These are phyloP conservation scores for Psylliodes chrysocephalus DNA, from an alignment of 2,888 invertebrate species.

Conservation along the genomic window DNA sequence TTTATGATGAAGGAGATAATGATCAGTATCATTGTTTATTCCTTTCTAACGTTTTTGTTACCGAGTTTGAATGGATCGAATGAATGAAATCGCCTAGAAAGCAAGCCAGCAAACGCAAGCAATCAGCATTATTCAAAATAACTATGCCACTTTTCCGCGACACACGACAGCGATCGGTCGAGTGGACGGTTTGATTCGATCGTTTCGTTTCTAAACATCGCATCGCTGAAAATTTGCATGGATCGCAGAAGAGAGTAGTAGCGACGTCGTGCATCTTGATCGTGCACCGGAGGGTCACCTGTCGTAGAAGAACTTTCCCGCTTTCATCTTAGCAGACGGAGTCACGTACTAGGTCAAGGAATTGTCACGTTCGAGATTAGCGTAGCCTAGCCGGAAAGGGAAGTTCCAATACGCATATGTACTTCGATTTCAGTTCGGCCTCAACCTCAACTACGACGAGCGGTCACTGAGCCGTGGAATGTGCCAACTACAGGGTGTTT, in stretches of 20 bases:
- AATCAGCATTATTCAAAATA: constrained; percentile 15
- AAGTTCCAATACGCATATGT: constrained; percentile 35
- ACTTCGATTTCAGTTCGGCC: no score
- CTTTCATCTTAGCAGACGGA: constrained; percentile 42
- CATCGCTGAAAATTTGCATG: constrained; percentile 29
- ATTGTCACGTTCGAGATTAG: constrained; percentile 41
- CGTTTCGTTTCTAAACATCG: not conserved
- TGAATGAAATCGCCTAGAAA: constrained; percentile 14
- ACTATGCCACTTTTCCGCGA: constrained; percentile 26
- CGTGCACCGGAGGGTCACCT: constrained; percentile 40
- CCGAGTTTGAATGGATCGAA: no score
- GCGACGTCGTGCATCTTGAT: constrained; percentile 32
- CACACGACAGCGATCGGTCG: constrained; percentile 10
- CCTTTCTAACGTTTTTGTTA: no score
- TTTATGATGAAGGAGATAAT: no score
- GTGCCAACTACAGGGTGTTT: no score
- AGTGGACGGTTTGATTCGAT: not conserved
- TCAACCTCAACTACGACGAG: no score
- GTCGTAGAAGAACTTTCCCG: constrained; percentile 44
- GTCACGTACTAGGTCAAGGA: constrained; percentile 52
- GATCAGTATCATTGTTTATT: no score
- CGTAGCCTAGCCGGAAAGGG: constrained; percentile 43
- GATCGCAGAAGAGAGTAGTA: constrained; percentile 27
- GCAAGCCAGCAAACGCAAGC: no score
- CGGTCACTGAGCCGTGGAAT: no score